Conservation (phyloP, 2,888 invertebrate genomes). For the Crocallis elinguaria region DNA sequence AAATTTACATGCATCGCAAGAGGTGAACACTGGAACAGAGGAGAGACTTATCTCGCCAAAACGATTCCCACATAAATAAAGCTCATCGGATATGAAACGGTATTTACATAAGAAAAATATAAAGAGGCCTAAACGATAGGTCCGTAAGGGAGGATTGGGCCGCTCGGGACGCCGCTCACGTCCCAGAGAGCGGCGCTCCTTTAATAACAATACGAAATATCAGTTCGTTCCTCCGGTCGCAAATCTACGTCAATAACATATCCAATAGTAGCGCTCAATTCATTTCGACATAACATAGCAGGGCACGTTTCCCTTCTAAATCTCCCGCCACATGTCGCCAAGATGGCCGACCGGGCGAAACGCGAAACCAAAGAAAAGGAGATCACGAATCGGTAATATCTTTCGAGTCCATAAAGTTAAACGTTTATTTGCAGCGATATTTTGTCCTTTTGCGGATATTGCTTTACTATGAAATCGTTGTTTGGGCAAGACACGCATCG, state of each 20-base stretch:
- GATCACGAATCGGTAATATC: constrained; percentile 85
- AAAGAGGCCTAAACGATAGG: constrained; percentile 84
- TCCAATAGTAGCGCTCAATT: constrained; percentile 84
- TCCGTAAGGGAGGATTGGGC: constrained; percentile 76
- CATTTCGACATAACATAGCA: constrained; percentile 84
- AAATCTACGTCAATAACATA: constrained; percentile 85
- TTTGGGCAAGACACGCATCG: constrained; percentile 41
- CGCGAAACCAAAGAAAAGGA: constrained; percentile 82
- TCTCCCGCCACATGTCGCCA: constrained; percentile 85
- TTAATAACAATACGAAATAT: constrained; percentile 85
- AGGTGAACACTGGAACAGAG: constrained; percentile 73
- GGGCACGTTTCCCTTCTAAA: constrained; percentile 84
- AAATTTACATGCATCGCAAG: constrained; percentile 75
- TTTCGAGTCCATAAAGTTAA: constrained; percentile 85
- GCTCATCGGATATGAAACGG: constrained; percentile 84
- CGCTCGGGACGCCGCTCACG: constrained; percentile 73
- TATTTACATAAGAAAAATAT: constrained; percentile 85
- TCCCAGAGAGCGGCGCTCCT: constrained; percentile 69
- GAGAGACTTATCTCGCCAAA: constrained; percentile 82
- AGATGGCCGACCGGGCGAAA: constrained; percentile 81
- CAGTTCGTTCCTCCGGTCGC: constrained; percentile 85
- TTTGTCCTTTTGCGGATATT: constrained; percentile 83
- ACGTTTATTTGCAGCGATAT: constrained; percentile 85
- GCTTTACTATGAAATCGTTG: constrained; percentile 70
- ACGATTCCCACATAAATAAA: constrained; percentile 85